phyloP scores from a whole-genome alignment of 2,888 invertebrate species.

The Ganaspis brasiliensis region DNA sequence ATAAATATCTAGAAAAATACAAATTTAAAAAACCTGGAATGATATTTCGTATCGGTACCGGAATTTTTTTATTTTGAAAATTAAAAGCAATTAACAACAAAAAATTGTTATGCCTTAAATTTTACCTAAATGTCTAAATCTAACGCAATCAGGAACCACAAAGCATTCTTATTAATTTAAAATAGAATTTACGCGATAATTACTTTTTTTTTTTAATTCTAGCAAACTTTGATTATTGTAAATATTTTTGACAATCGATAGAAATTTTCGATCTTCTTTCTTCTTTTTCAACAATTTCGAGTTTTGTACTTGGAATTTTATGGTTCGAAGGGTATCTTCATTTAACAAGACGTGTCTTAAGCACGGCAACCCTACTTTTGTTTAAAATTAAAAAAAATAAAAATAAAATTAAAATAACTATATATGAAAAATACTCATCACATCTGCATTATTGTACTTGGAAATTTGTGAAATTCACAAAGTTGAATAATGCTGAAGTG shows the following conservation, averaged over 20 bases:
- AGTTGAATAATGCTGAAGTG: constrained; percentile 31
- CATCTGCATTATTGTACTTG: constrained; percentile 22
- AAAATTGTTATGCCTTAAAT: no score
- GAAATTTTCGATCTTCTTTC: constrained; percentile 2
- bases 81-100: no score
- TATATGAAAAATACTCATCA: constrained; percentile 12
- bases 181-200: background rate
- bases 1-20: background rate
- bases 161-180: background rate
- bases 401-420: background rate
- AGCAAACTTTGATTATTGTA: constrained; percentile 1
- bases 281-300: constrained; percentile 10
- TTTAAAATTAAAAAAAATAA: background rate
- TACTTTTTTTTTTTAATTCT: background rate
- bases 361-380: constrained; percentile 16
- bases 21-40: constrained; percentile 12
- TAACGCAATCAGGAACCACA: constrained; percentile 4
- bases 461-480: constrained; percentile 14
- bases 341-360: background rate
- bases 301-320: constrained; percentile 37
- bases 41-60: background rate
- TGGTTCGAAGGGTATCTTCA: constrained; percentile 6
- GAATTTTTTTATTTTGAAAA: no score
- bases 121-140: background rate
- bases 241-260: constrained; percentile 35